Evolutionary conservation across 2,113 vertebrate genomes (phyloP).

Genomic region (Equus przewalskii): DNA sequence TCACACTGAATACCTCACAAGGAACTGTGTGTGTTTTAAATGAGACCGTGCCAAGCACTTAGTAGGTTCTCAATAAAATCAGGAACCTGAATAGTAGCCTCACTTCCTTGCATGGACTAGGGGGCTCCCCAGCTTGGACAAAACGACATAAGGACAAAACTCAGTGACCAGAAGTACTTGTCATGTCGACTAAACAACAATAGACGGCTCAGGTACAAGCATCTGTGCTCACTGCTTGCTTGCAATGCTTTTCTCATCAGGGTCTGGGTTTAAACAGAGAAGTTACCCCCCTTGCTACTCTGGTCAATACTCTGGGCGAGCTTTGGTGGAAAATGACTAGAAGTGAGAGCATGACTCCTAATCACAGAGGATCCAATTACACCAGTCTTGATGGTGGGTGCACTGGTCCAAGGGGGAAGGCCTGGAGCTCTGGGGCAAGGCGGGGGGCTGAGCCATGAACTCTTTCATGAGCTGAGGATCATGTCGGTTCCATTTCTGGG

Average conservation of each 20-base stretch:
- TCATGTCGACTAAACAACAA: background rate
- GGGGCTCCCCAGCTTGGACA: background rate
- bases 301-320: background rate
- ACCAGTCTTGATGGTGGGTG: background rate
- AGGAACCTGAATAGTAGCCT: background rate
- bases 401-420: background rate
- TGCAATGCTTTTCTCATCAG: background rate
- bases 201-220: fast-evolving
- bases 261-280: background rate
- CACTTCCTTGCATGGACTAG: background rate
- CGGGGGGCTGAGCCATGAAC: background rate
- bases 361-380: background rate
- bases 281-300: background rate
- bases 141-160: background rate
- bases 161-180: background rate
- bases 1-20: background rate
- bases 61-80: background rate
- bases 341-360: background rate
- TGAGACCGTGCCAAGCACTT: background rate
- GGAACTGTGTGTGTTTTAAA: background rate
- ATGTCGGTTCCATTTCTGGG: background rate
- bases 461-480: background rate
- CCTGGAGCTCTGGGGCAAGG: background rate
- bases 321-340: background rate
- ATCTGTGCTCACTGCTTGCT: background rate